These are phyloP conservation scores for Mesocentrotus franciscanus DNA, from an alignment of 53 echinoderm and acorn worm genomes.

Conservation along the genomic window DNA sequence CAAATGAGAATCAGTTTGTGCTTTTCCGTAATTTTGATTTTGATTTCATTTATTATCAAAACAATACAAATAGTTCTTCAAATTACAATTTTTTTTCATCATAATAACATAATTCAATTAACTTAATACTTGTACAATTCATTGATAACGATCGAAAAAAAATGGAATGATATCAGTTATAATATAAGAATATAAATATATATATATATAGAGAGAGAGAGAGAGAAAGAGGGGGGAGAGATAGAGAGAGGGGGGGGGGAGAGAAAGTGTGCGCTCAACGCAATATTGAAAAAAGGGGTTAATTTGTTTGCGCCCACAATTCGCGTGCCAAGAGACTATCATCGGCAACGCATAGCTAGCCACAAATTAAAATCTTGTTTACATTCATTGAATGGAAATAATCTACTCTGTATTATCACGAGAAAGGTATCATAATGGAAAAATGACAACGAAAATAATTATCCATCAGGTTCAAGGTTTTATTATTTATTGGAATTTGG, in stretches of 20 bases:
- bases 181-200: too few species aligned
- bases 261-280: neutral
- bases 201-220: neutral
- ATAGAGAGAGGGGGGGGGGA: neutral
- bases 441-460: neutral
- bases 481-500: neutral
- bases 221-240: neutral
- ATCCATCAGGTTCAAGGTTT: neutral
- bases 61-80: too few species aligned
- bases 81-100: too few species aligned
- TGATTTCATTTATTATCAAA: too few species aligned
- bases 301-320: neutral
- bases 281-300: neutral
- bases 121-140: too few species aligned
- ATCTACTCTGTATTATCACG: neutral
- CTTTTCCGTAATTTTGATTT: too few species aligned
- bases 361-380: neutral
- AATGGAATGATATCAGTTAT: too few species aligned
- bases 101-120: too few species aligned
- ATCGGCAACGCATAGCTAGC: neutral
- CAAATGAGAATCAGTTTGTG: too few species aligned
- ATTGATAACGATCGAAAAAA: too few species aligned
- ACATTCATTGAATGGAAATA: neutral
- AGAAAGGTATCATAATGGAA: neutral
- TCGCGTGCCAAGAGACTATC: neutral